Base-by-base conservation (phyloP, 2,113 vertebrate species). In the Ondatra zibethicus region DNA sequence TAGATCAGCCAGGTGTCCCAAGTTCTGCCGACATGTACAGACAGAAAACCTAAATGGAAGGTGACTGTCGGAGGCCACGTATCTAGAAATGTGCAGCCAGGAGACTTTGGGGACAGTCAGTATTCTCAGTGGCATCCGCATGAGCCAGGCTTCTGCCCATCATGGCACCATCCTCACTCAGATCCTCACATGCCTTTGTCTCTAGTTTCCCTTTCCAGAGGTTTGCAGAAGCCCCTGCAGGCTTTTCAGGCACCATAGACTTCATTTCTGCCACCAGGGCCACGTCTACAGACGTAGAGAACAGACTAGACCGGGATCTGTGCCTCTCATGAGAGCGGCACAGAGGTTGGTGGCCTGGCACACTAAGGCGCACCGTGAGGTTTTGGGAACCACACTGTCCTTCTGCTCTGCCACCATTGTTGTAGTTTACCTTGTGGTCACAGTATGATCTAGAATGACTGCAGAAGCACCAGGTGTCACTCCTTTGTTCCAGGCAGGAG, bases 391-490 rank as follows among this genome's bases (percentile, higher is more conserved):
- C 50, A 8, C 25, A 2, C 23, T 50, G 1, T 45, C 27, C 52
- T 76, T 55, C 50, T 52, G 50, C 39, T 50, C 42, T 72, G 21
- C 36, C 36, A 0, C 58, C 45, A 12, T 66, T n/a, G 68, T 66
- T 0, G 0, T 27, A 33, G 63, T 92, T 50, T 42, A 0, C 66
- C 52, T 39, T 75, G 0, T 11, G 55, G 76, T 33, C 33, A 8
- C 27, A 2, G 8, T 52, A 19, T 89, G 45, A 29, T 72, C 70
- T 55, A 65, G 39, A 0, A 50, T 77, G 90, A 27, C 52, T 92
- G 58, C 66, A 47, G 81, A 50, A 65, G 86, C 52, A 61, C 95
- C 65, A 39, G 76, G 90, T 50, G 36, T 96, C 76, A 72, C 76
- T 47, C 65, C 75, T 95, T 58, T 91, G 81, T 93, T 85, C 88